Conservation (phyloP, 53 echinoderm and acorn worm species). For the Antedon mediterranea region DNA sequence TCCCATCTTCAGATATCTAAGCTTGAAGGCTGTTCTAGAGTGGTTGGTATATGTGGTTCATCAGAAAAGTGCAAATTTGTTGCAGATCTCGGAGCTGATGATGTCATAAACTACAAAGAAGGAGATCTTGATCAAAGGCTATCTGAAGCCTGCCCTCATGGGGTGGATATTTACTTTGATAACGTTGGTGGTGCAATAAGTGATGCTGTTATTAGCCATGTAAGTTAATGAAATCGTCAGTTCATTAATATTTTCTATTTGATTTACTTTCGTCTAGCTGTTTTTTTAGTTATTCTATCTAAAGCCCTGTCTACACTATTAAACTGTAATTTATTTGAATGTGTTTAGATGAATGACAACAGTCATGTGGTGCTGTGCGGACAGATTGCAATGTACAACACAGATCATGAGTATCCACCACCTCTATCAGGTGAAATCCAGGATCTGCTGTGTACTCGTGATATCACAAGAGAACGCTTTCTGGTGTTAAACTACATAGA, state of each 20-base stretch:
- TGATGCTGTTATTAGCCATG: slow-evolving; percentile 81
- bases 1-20: slow-evolving; percentile 78
- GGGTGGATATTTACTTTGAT: slow-evolving; percentile 84
- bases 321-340: not conserved
- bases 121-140: slow-evolving; percentile 43
- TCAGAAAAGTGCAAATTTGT: slow-evolving; percentile 65
- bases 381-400: slow-evolving; percentile 87
- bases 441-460: slow-evolving; percentile 22
- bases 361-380: slow-evolving; percentile 88
- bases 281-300: too few relatives aligned
- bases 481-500: slow-evolving; percentile 81
- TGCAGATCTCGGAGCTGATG: slow-evolving; percentile 64
- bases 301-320: too few relatives aligned
- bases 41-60: slow-evolving; percentile 87
- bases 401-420: slow-evolving; percentile 67
- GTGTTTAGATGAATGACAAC: slow-evolving; percentile 54
- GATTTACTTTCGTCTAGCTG: too few relatives aligned
- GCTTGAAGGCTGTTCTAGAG: slow-evolving; percentile 60
- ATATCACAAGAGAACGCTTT: slow-evolving; percentile 79
- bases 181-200: slow-evolving; percentile 89
- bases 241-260: too few relatives aligned
- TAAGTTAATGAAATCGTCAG: slow-evolving; percentile 22
- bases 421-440: slow-evolving; percentile 57
- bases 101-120: slow-evolving; percentile 83
- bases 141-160: slow-evolving; percentile 65